Evolutionary conservation across 2,888 invertebrate species (phyloP).

Genomic region (Torymus aiolomorphi): DNA sequence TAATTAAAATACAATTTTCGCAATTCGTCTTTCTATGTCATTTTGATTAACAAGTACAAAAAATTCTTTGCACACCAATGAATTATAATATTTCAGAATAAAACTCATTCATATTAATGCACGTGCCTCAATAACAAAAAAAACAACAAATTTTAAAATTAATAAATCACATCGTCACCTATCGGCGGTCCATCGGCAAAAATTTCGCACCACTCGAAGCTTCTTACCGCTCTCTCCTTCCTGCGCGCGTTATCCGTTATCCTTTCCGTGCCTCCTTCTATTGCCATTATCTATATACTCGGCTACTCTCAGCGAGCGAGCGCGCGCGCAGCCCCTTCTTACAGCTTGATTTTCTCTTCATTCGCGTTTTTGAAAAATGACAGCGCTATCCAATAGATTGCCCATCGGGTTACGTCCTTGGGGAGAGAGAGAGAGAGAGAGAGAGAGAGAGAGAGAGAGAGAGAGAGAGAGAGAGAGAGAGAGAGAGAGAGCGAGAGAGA

Average conservation of each 20-base stretch:
- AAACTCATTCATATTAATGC: too few species aligned
- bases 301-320: background rate
- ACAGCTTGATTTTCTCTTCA: constrained; percentile 46
- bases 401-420: constrained; percentile 26
- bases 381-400: constrained; percentile 43
- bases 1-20: too few species aligned
- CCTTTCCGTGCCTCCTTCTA: constrained; percentile 29
- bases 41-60: too few species aligned
- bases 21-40: too few species aligned
- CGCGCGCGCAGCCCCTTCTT: constrained; percentile 10
- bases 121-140: too few species aligned
- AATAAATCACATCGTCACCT: too few species aligned
- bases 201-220: constrained; percentile 2
- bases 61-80: too few species aligned
- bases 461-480: too few species aligned
- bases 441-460: too few species aligned
- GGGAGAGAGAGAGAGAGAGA: too few species aligned
- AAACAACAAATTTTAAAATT: too few species aligned
- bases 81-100: too few species aligned
- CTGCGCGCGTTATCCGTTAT: constrained; percentile 29
- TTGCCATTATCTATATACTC: constrained; percentile 40
- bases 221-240: constrained; percentile 12
- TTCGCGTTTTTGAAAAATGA: constrained; percentile 23
- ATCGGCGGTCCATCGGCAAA: background rate
- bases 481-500: background rate